phyloP scores from a whole-genome alignment of 1,140 invertebrate genomes.

The Orius laevigatus region DNA sequence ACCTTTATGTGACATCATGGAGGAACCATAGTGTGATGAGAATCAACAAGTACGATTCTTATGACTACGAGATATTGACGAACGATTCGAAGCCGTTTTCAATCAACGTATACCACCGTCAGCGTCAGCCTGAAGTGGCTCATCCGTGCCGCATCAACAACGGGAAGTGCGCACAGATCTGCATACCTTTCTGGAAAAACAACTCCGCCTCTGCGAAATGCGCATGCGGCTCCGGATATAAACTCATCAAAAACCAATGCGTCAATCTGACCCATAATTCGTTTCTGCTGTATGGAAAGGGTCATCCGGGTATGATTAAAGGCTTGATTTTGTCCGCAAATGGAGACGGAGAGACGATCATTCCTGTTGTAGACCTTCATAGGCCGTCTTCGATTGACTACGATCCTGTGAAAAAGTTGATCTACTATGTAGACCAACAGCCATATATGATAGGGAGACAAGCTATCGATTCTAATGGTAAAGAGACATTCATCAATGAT shows the following conservation, averaged over 20 bases:
- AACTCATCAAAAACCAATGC: conserved; percentile 39
- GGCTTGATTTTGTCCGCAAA: conserved; percentile 29
- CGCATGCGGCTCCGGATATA: conserved; percentile 50
- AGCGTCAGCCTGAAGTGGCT: conserved; percentile 50
- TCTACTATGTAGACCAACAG: conserved; percentile 49
- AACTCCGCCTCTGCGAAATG: conserved; percentile 38
- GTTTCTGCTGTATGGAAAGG: conserved; percentile 46
- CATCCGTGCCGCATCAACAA: conserved; percentile 54
- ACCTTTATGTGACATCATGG: conserved; percentile 49
- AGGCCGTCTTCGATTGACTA: conserved; percentile 49
- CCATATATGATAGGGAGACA: conserved; percentile 28
- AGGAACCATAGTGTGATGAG: conserved; percentile 39
- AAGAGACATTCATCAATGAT: conserved; percentile 28
- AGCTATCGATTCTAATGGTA: conserved; percentile 26
- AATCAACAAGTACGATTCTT: conserved; percentile 36
- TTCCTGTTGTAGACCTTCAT: conserved; percentile 44
- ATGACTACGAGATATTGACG: conserved; percentile 27
- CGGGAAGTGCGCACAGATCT: conserved; percentile 59
- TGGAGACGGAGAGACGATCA: conserved; percentile 35
- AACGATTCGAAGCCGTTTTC: conserved; percentile 39
- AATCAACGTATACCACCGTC: conserved; percentile 52
- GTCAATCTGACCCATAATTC: conserved; percentile 26
- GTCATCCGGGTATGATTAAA: conserved; percentile 43
- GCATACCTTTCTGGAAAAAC: conserved; percentile 42
- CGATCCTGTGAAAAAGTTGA: conserved; percentile 40